phyloP scores from a whole-genome alignment of 2,888 invertebrate genomes.

The Xanthia togata region DNA sequence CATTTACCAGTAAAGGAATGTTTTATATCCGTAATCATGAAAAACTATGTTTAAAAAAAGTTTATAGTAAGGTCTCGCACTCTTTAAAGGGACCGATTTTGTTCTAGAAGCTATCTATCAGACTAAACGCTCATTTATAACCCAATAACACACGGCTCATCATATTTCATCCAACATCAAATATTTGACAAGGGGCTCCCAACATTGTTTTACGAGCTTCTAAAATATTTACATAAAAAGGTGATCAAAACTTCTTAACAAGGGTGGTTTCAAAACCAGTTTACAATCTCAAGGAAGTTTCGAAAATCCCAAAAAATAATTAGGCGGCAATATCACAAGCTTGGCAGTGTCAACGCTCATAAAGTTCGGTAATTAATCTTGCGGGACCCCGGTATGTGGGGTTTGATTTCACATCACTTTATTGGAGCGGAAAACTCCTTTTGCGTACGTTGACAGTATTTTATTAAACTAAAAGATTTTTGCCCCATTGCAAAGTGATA shows the following conservation, averaged over 20 bases:
- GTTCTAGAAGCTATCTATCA: conserved; percentile 1
- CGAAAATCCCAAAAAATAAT: conserved; percentile 66
- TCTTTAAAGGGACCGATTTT: not conserved
- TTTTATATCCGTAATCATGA: not conserved
- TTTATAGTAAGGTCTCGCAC: not conserved
- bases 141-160: conserved; percentile 22
- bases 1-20: not conserved
- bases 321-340: conserved; percentile 58
- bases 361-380: conserved; percentile 74
- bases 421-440: conserved; percentile 66
- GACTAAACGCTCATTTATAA: not conserved
- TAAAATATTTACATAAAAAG: conserved; percentile 65
- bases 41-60: not conserved
- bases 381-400: conserved; percentile 49
- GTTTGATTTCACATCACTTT: conserved; percentile 70
- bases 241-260: conserved; percentile 60
- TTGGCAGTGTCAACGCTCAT: conserved; percentile 65
- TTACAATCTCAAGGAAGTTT: conserved; percentile 64
- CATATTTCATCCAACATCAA: conserved; percentile 56
- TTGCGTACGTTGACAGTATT: conserved; percentile 33
- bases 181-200: conserved; percentile 51
- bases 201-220: conserved; percentile 54
- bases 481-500: not conserved
- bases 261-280: conserved; percentile 49
- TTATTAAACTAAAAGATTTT: conserved; percentile 24